A percentile compares a stretch with the other conserved stretches of the same genome.
Conservation (phyloP, 2,113 vertebrate genomes). For the Corythoichthys intestinalis region DNA sequence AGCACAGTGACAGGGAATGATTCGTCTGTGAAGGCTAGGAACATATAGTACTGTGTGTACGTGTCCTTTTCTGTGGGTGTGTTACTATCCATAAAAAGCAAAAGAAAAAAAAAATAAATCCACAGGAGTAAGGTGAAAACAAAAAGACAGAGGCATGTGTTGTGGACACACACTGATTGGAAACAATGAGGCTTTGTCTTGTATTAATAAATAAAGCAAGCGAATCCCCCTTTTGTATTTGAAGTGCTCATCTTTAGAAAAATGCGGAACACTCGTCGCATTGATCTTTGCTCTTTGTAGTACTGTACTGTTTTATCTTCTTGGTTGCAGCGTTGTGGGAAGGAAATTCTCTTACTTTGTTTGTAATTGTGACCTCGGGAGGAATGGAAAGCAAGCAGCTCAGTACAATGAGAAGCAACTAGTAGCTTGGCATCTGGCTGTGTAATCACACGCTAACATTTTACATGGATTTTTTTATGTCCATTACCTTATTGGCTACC, state of each 20-base stretch:
- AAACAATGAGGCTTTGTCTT: conserved; percentile 15
- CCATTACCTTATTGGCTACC: too few species aligned
- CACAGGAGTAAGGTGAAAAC: conserved; percentile 20
- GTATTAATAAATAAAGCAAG: not conserved
- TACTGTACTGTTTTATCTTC: not conserved
- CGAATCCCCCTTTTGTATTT: not conserved
- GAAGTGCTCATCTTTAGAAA: not conserved
- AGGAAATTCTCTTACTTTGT: not conserved
- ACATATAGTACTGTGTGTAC: conserved; percentile 1
- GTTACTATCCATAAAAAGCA: conserved; percentile 13
- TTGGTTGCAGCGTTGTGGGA: not conserved
- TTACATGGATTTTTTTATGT: not conserved
- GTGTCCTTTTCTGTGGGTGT: conserved; percentile 7
- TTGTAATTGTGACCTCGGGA: not conserved
- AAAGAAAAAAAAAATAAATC: conserved; percentile 1
- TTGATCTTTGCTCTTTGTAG: not conserved
- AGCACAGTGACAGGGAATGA: conserved; percentile 56
- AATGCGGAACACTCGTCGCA: not conserved
- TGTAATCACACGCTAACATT: not conserved
- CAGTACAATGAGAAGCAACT: not conserved
- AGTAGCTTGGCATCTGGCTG: not conserved
- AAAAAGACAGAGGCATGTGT: conserved; percentile 13
- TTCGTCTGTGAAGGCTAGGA: conserved; percentile 42
- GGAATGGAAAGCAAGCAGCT: not conserved
- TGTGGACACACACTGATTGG: not conserved